A percentile compares a stretch with the other conserved stretches of the same genome.
Evolutionary conservation across 2,888 invertebrate species (phyloP).

Genomic region (Phengaris arion): DNA sequence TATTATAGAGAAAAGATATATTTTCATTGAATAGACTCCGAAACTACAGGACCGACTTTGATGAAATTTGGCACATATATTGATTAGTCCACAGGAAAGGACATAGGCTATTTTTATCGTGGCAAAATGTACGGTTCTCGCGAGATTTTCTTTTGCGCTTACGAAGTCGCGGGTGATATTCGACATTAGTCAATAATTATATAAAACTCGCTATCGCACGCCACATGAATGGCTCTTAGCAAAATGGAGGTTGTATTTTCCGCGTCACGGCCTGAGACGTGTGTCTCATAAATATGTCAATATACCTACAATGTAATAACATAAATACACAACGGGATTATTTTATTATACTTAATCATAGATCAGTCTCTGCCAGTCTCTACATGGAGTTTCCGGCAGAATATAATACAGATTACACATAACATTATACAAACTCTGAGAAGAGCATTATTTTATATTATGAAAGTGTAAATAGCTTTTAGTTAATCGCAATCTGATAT

Average conservation of each 20-base stretch:
- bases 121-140: too few species aligned
- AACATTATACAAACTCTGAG: not conserved
- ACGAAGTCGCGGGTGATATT: too few species aligned
- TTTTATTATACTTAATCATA: too few species aligned
- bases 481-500: not conserved
- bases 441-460: not conserved
- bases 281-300: conserved; percentile 34
- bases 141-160: too few species aligned
- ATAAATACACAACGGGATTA: not conserved
- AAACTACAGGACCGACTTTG: too few species aligned
- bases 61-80: too few species aligned
- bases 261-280: conserved; percentile 35
- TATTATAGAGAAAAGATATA: too few species aligned
- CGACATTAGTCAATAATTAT: conserved; percentile 44
- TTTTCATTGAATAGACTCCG: too few species aligned
- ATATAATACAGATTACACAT: not conserved
- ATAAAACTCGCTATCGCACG: conserved; percentile 48
- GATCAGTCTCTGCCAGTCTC: too few species aligned
- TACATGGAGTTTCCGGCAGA: not conserved
- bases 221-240: conserved; percentile 44
- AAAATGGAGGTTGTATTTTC: conserved; percentile 45
- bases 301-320: not conserved
- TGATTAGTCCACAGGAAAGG: too few species aligned
- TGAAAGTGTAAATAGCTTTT: not conserved
- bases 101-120: too few species aligned